phyloP scores from a whole-genome alignment of 2,888 invertebrate species.

The Apamea anceps region DNA sequence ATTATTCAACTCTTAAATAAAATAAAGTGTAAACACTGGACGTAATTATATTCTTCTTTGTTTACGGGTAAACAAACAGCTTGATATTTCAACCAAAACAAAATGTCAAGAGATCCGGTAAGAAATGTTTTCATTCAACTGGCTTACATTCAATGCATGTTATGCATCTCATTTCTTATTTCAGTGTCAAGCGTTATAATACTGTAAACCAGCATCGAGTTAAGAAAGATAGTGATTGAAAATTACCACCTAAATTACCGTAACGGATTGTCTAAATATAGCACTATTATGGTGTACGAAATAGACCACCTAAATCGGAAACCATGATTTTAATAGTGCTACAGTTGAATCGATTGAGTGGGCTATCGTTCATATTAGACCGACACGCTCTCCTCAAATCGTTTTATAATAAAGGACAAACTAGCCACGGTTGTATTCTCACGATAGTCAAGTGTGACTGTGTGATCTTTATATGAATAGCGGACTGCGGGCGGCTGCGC shows the following conservation, averaged over 20 bases:
- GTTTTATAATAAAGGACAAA: conserved; percentile 70
- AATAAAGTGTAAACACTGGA: conserved; percentile 22
- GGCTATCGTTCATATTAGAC: conserved; percentile 30
- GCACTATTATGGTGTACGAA: conserved; percentile 13
- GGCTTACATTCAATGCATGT: conserved; percentile 18
- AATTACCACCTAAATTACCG: conserved; percentile 3
- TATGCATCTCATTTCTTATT: conserved; percentile 23
- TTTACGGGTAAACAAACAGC: conserved; percentile 15
- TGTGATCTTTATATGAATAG: conserved; percentile 70
- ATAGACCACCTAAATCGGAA: conserved; percentile 31
- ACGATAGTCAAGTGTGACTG: conserved; percentile 75
- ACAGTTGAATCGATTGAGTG: conserved; percentile 38
- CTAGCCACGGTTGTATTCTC: conserved; percentile 78
- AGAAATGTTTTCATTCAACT: conserved; percentile 27
- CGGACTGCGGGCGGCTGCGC: conserved; percentile 34
- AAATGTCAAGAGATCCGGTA: conserved; percentile 31
- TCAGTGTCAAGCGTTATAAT: conserved; percentile 15
- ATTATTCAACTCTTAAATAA: conserved; percentile 22
- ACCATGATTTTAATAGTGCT: conserved; percentile 26
- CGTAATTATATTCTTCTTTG: conserved; percentile 29
- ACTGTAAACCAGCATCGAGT: neutral
- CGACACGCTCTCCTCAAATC: conserved; percentile 53
- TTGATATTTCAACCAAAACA: conserved; percentile 43
- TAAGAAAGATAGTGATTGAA: conserved; percentile 2
- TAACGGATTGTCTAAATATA: conserved; percentile 25